Base-by-base conservation (phyloP, 2,113 vertebrate species). In the Anguilla japonica region DNA sequence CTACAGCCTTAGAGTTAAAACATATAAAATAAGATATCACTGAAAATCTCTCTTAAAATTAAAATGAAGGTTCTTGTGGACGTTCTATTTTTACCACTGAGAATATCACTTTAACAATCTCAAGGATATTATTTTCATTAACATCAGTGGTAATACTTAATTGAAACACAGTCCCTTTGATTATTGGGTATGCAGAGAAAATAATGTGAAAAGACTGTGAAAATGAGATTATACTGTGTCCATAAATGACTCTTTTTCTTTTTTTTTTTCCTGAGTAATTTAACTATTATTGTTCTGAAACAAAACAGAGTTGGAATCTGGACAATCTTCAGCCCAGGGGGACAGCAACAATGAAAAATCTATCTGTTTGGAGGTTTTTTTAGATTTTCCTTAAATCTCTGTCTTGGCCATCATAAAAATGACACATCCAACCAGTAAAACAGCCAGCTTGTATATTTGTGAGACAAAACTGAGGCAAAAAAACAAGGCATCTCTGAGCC, bases 331-430 rank as follows among this genome's bases (percentile, higher is more conserved):
- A 80, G 56, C 53, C 57, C 53, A 39, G 18, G 78, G 83, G n/a
- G 83, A 46, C 5, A 0, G 56, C 26, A 81, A 20, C 50, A 84
- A 87, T 67, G 39, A 81, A 80, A 79, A 56, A 84, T 84, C 82
- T 84, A 40, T 87, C 83, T 81, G 46, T 87, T 87, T 84, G 78
- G 86, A 78, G 75, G 43, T 46, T 46, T 4, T 15, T 83, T 87
- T 83, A 83, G 46, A 20, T 83, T 87, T 87, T 82, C 71, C 41
- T 71, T 84, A 87, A 87, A 84, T 87, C 87, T 84, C 56, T 81
- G 83, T 87, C n/a, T 63, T 41, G 34, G 50, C 41, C 53, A 39
- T 81, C 83, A 87, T 87, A 87, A 87, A 84, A 84, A 71, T 87
- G 87, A 81, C 78, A 50, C 79, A 50, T 87, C 53, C 56, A 39